These are phyloP conservation scores for Euplagia quadripunctaria DNA, from an alignment of 2,888 invertebrate species.

Conservation along the genomic window DNA sequence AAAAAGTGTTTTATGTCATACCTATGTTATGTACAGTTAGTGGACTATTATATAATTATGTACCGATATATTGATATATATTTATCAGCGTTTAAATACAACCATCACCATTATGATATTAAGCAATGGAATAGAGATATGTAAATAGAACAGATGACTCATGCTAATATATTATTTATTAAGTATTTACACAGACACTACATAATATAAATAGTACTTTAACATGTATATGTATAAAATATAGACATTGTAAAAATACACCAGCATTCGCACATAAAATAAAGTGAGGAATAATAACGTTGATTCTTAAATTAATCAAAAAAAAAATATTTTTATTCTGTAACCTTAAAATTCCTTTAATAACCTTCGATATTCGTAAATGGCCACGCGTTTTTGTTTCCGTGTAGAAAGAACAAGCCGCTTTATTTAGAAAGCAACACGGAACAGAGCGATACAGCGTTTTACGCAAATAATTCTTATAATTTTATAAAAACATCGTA, in stretches of 20 bases:
- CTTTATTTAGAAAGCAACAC: too few species aligned
- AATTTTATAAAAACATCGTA: too few species aligned
- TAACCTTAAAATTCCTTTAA: not conserved
- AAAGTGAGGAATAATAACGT: slow-evolving; percentile 21
- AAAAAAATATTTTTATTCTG: not conserved
- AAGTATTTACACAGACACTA: slow-evolving; percentile 53
- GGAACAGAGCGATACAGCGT: too few species aligned
- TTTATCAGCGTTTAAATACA: slow-evolving; percentile 66
- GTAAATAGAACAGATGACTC: slow-evolving; percentile 70
- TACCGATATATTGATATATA: slow-evolving; percentile 35
- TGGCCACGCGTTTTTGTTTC: not conserved
- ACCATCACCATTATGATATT: slow-evolving; percentile 85
- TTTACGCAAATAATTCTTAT: too few species aligned
- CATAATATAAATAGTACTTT: slow-evolving; percentile 48
- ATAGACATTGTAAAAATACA: slow-evolving; percentile 36
- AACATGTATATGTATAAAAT: slow-evolving; percentile 23
- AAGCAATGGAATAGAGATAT: slow-evolving; percentile 80
- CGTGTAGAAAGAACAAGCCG: too few species aligned
- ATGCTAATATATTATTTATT: slow-evolving; percentile 64
- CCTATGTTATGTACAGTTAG: slow-evolving; percentile 39
- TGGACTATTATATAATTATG: slow-evolving; percentile 20
- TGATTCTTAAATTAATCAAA: slow-evolving; percentile 28
- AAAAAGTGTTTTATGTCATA: slow-evolving; percentile 29
- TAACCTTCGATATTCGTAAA: too few species aligned
- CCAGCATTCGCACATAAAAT: slow-evolving; percentile 47